A percentile compares a stretch with the other conserved stretches of the same genome.
These are phyloP conservation scores for Temnothorax unifasciatus DNA, from an alignment of 2,888 invertebrate genomes.

Conservation along the genomic window DNA sequence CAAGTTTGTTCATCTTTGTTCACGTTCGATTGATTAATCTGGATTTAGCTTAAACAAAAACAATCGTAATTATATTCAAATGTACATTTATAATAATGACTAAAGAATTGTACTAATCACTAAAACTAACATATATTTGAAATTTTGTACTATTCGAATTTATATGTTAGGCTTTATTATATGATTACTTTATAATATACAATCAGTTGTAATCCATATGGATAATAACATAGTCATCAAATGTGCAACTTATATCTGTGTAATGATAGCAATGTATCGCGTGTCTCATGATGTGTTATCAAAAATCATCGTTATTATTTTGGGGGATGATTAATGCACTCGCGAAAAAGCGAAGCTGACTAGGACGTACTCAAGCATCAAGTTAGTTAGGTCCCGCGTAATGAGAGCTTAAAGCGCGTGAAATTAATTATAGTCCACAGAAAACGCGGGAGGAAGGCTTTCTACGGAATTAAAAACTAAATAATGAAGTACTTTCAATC, in stretches of 20 bases:
- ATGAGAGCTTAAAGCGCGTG: conserved; percentile 27
- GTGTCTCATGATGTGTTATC: not conserved
- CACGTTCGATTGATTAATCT: not conserved
- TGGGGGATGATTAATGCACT: not conserved
- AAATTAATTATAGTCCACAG: conserved; percentile 29
- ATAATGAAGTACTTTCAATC: conserved; percentile 1
- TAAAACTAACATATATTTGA: not conserved
- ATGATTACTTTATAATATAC: not conserved
- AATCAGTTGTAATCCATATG: not conserved
- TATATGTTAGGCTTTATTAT: not conserved
- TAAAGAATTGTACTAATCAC: not conserved
- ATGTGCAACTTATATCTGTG: not conserved
- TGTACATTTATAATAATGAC: not conserved
- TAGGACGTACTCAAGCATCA: conserved; percentile 4
- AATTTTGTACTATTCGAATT: not conserved
- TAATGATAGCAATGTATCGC: not conserved
- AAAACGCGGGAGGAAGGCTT: not conserved
- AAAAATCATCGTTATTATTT: conserved; percentile 8
- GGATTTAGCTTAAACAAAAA: not conserved
- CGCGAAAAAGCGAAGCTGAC: not conserved
- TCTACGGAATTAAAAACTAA: conserved; percentile 32
- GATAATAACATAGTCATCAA: not conserved
- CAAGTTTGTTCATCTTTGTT: not conserved
- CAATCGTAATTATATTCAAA: not conserved
- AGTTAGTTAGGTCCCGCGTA: conserved; percentile 17